Evolutionary conservation across 2,797 vertebrate species (phyloP).

Genomic region (Pipistrellus pygmaeus): DNA sequence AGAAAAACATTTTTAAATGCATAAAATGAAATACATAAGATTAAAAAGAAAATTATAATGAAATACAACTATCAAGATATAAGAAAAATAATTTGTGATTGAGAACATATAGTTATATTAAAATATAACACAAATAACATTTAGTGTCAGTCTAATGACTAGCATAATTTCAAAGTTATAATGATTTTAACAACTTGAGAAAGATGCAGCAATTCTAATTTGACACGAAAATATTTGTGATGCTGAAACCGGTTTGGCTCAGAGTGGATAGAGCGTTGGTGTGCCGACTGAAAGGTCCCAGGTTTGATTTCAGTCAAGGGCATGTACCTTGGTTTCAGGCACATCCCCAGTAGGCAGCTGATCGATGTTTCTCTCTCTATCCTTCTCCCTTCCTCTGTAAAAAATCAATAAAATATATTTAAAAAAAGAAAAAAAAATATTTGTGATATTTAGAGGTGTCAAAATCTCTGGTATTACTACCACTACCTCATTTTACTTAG

Average conservation of each 20-base stretch:
- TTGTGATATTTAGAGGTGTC: background rate
- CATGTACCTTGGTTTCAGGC: too few species aligned
- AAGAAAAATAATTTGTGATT: constrained; percentile 20
- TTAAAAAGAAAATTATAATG: constrained; percentile 12
- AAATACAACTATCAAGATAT: constrained; percentile 19
- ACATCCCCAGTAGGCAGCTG: too few species aligned
- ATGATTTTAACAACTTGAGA: background rate
- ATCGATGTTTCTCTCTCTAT: too few species aligned
- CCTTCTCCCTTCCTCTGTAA: too few species aligned
- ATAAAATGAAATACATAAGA: background rate
- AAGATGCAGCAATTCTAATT: background rate
- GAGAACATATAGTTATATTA: background rate
- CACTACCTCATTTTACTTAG: background rate
- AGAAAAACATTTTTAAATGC: constrained; percentile 46
- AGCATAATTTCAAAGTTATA: background rate
- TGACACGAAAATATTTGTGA: background rate
- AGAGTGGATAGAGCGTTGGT: too few species aligned
- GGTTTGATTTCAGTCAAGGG: too few species aligned
- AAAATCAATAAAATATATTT: too few species aligned
- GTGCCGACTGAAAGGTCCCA: too few species aligned
- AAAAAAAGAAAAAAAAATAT: background rate
- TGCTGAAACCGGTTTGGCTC: too few species aligned
- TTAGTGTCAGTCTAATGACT: background rate
- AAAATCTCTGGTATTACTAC: background rate
- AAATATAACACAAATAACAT: background rate